phyloP scores from a whole-genome alignment of 2,797 vertebrate genomes.

The Malacoraja senta region DNA sequence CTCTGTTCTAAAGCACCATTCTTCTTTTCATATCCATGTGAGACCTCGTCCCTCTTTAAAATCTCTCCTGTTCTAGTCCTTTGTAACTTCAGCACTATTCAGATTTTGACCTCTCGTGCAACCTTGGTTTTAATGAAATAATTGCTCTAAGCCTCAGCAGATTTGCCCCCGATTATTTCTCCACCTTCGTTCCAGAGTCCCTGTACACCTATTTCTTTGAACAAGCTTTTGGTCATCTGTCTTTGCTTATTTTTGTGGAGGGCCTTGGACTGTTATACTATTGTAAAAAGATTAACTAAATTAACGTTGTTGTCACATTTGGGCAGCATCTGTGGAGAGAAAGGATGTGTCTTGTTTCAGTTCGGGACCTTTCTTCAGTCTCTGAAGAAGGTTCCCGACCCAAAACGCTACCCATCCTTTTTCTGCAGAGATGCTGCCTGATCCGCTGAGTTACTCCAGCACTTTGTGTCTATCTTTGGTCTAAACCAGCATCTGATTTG shows the following conservation, averaged over 20 bases:
- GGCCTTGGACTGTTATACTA: neutral
- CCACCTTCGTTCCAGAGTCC: neutral
- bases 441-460: too few species aligned
- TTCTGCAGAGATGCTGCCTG: too few species aligned
- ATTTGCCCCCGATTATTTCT: neutral
- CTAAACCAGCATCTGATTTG: too few species aligned
- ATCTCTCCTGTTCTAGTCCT: neutral
- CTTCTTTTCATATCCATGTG: neutral
- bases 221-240: neutral
- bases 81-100: neutral
- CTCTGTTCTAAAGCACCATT: neutral
- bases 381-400: too few species aligned
- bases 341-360: too few species aligned
- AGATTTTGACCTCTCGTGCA: neutral
- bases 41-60: neutral
- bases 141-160: neutral
- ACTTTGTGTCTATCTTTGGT: too few species aligned
- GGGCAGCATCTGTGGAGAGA: too few species aligned
- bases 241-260: neutral
- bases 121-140: neutral
- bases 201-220: neutral
- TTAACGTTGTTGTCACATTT: neutral
- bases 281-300: neutral
- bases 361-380: too few species aligned
- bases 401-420: too few species aligned